Base-by-base conservation (phyloP, 2,888 invertebrate genomes). In the Pharmacophagus antenor region DNA sequence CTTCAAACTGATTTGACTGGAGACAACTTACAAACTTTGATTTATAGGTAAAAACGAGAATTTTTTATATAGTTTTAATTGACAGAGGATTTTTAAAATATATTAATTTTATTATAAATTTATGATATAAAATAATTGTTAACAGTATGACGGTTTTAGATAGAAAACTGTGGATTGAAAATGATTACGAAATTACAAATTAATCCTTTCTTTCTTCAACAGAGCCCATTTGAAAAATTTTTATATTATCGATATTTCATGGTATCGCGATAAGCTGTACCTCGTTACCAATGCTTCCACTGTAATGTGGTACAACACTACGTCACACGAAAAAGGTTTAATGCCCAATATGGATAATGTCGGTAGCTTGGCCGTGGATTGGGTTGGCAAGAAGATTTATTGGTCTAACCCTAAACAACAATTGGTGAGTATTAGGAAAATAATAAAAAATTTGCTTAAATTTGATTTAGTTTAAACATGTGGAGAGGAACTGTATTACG, bases 351-450 rank as follows among this genome's bases (percentile, higher is more conserved):
- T 95, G 81, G 93, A 94, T 61, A 94, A 95, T 21, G 95, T 95
- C 0, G 94, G 94, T 1, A 95, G 95, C 70, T 92, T 98, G 55
- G 96, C 96, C 0, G 95, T 97, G 15, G 98, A 98, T 76, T 97
- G 97, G 97, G 94, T 98, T 52, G 97, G 97, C 1, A 94, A 94
- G 67, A 95, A 96, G 75, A 87, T 98, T 8, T 98, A 98, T 78
- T 98, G 98, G 97, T 95, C 96, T 0, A 95, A 95, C 85, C 95
- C 95, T 10, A 95, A 95, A 73, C 95, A 95, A 72, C 96, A 96
- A 80, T 88, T 95, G 92, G 96, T 97, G 88, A 92, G 92, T 75
- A 22, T 31, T 18, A 37, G 15, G 6, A 37, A 37, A 37, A n/a
- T n/a, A 27, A 27, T 10, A 10, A 27, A 27, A 27, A 10, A 1